Conservation (phyloP, 2,797 vertebrate species). For the Fistularia tabacaria region DNA sequence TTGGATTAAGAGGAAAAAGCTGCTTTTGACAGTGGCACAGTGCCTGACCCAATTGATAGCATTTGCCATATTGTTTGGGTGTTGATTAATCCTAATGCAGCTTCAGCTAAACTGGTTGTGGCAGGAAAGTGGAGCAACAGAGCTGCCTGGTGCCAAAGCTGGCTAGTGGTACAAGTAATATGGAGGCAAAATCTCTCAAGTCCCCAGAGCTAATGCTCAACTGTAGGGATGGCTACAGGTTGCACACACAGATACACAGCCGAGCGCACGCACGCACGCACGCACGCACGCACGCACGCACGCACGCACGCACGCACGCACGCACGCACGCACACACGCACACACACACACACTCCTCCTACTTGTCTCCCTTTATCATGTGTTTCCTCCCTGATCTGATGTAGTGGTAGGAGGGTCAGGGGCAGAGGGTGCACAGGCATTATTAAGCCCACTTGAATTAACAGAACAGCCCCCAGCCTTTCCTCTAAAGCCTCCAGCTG, state of each 20-base stretch:
- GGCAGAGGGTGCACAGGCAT: constrained; percentile 71
- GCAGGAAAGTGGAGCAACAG: constrained; percentile 56
- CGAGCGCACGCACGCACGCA: neutral
- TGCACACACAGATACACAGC: constrained; percentile 25
- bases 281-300: constrained; percentile 7
- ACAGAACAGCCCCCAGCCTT: constrained; percentile 74
- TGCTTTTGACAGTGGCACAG: constrained; percentile 51
- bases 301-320: constrained; percentile 23
- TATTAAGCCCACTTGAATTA: constrained; percentile 79
- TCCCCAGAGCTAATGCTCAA: constrained; percentile 43
- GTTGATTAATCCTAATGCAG: constrained; percentile 70
- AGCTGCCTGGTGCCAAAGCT: constrained; percentile 40
- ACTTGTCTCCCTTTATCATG: constrained; percentile 70
- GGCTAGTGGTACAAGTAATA: constrained; percentile 39
- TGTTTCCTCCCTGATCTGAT: constrained; percentile 69
- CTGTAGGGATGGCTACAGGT: constrained; percentile 63
- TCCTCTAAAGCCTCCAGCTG: constrained; percentile 74
- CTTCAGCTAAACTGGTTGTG: constrained; percentile 59
- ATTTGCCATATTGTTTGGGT: constrained; percentile 69
- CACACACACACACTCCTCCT: constrained; percentile 34
- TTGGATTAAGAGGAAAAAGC: constrained; percentile 37
- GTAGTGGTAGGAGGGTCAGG: constrained; percentile 68
- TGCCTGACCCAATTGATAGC: constrained; percentile 65
- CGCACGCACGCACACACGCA: constrained; percentile 13
- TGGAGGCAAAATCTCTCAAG: constrained; percentile 42